Base-by-base conservation (phyloP, 2,888 invertebrate genomes). In the Macrophya annulata region DNA sequence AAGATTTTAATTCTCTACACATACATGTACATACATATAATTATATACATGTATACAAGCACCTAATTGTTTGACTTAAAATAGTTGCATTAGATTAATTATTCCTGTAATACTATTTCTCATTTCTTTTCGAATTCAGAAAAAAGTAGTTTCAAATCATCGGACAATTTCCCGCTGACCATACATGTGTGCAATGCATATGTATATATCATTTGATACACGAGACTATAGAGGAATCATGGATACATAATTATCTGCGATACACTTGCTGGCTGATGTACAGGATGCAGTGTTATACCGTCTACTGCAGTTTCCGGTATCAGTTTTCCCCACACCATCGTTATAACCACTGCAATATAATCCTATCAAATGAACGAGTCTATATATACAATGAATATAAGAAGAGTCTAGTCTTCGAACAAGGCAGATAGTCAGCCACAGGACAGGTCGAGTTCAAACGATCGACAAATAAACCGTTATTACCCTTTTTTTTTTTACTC, bases 321-420 rank as follows among this genome's bases (percentile, higher is more conserved):
- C 72, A 45, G 25, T 25, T 74, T n/a, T 74, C 72, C 72, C 45
- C 21, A 21, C n/a, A 43, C 4, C 72, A 72, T n/a, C 43, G 37
- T 37, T 17, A 8, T 40, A 45, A 55, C 48, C 55, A 77, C 77
- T 17, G 77, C 31, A 77, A 77, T 77, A 55, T 55, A 77, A 77
- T 77, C 77, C 51, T 77, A 77, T 77, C 77, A 37, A 37, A 55
- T 77, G 55, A 77, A 77, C 77, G 72, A 74, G 72, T 21, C 45
- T 74, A 21, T 45, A 43, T n/a, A 45, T 31, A 31, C 31, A 31
- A 31, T 31, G 31, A 31, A 31, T 31, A 31, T 31, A 31, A 31
- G 31, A 74, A 43, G 43, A 17, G 21, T 9, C 10, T 71, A 40
- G 31, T 31, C 71, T 40, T 40, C 71, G 40, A 71, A 40, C 40